Conservation (phyloP, 2,888 invertebrate species). For the Apamea sordens region DNA sequence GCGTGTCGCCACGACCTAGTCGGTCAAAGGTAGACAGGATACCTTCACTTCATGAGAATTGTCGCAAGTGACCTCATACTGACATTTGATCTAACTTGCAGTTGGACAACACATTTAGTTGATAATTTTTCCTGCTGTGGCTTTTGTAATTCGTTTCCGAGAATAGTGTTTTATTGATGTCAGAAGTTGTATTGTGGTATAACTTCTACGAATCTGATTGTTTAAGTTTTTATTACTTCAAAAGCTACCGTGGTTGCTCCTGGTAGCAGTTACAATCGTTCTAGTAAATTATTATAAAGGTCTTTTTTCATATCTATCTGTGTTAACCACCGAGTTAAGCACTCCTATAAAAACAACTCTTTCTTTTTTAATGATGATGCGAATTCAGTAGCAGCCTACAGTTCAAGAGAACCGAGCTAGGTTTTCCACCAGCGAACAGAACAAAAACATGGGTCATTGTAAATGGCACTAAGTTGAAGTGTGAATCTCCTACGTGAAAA, state of each 20-base stretch:
- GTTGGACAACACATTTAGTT: conserved; percentile 28
- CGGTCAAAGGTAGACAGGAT: conserved; percentile 84
- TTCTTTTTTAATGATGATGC: neutral
- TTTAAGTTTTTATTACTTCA: neutral
- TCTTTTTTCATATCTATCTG: neutral
- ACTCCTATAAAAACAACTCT: neutral
- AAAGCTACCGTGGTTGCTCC: neutral
- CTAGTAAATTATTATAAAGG: no score
- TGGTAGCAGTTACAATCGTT: neutral
- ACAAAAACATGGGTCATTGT: neutral
- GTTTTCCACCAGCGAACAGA: neutral
- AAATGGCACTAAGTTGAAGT: neutral
- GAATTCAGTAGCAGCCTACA: neutral
- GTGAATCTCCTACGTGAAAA: neutral
- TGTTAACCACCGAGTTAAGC: neutral
- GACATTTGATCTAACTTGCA: conserved; percentile 58
- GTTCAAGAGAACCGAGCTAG: neutral
- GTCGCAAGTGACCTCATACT: conserved; percentile 72
- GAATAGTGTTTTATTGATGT: conserved; percentile 11
- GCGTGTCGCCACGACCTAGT: conserved; percentile 76
- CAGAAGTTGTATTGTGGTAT: neutral
- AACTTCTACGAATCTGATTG: neutral
- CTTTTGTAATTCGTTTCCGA: conserved; percentile 43
- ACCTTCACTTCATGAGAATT: conserved; percentile 83
- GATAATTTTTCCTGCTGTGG: conserved; percentile 34